Evolutionary conservation across 2,113 vertebrate genomes (phyloP).

Genomic region (Danionella cerebrum): DNA sequence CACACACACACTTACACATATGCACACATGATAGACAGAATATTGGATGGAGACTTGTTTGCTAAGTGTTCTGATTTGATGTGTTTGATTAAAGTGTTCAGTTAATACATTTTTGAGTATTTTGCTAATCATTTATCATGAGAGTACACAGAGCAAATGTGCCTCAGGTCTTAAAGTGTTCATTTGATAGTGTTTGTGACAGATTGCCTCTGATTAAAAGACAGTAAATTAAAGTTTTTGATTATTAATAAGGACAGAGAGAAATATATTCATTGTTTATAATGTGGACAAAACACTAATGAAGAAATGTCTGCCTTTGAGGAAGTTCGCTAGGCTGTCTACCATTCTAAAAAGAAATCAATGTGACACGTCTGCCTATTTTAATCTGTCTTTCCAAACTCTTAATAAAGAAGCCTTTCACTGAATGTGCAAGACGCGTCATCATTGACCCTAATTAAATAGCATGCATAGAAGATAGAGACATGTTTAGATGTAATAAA

Average conservation of each 20-base stretch:
- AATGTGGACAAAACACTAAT: too few species aligned
- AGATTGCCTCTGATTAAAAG: constrained; percentile 23
- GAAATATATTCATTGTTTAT: constrained; percentile 28
- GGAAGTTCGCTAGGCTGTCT: too few species aligned
- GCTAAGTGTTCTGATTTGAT: neutral
- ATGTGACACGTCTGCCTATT: too few species aligned
- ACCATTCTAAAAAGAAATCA: too few species aligned
- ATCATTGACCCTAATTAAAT: too few species aligned
- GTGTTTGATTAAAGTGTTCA: constrained; percentile 28
- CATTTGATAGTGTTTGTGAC: constrained; percentile 21
- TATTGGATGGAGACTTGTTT: constrained; percentile 5
- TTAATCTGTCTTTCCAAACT: too few species aligned
- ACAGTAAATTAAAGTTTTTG: constrained; percentile 2
- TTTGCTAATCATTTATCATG: constrained; percentile 27
- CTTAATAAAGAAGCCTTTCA: too few species aligned
- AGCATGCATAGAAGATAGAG: too few species aligned
- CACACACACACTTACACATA: neutral
- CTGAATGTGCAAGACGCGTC: too few species aligned
- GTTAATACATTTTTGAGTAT: constrained; percentile 26
- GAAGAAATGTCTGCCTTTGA: too few species aligned
- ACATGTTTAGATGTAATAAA: too few species aligned
- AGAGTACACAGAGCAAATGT: constrained; percentile 19
- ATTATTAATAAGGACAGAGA: constrained; percentile 17
- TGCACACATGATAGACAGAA: too few species aligned
- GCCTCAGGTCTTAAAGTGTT: constrained; percentile 33